Percentiles rank a stretch among this genome's conserved stretches.
Conservation (phyloP, 2,888 invertebrate genomes). For the Chymomyza caudatula region DNA sequence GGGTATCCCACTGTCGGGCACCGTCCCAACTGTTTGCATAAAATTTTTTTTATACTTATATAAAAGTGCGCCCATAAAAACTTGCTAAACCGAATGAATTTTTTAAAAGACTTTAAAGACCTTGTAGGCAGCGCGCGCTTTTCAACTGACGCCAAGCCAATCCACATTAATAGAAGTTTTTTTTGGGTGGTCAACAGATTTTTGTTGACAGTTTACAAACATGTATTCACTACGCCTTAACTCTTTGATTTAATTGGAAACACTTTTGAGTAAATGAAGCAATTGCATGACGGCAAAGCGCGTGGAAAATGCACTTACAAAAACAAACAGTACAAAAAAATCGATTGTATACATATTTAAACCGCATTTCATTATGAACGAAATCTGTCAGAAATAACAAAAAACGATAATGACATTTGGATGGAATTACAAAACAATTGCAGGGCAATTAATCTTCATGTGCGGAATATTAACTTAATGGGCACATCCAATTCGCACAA, state of each 20-base stretch:
- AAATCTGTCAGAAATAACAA: background rate
- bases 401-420: background rate
- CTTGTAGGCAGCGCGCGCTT: constrained; percentile 40
- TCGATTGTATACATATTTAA: constrained; percentile 31
- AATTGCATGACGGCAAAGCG: constrained; percentile 29
- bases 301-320: constrained; percentile 31
- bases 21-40: too few relatives aligned
- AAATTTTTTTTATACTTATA: background rate
- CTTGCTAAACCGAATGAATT: background rate
- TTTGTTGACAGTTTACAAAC: background rate
- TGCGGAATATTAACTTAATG: background rate
- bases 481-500: background rate
- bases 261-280: constrained; percentile 38
- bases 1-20: too few relatives aligned
- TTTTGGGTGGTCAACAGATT: constrained; percentile 22
- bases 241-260: constrained; percentile 44
- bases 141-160: background rate
- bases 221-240: background rate
- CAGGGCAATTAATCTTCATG: background rate
- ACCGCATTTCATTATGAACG: constrained; percentile 38
- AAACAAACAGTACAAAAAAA: constrained; percentile 11
- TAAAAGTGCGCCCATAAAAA: background rate
- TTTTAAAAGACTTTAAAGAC: constrained; percentile 27
- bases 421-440: background rate
- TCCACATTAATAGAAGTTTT: constrained; percentile 47